Conservation (phyloP, 2,113 vertebrate species). For the Gadus macrocephalus region DNA sequence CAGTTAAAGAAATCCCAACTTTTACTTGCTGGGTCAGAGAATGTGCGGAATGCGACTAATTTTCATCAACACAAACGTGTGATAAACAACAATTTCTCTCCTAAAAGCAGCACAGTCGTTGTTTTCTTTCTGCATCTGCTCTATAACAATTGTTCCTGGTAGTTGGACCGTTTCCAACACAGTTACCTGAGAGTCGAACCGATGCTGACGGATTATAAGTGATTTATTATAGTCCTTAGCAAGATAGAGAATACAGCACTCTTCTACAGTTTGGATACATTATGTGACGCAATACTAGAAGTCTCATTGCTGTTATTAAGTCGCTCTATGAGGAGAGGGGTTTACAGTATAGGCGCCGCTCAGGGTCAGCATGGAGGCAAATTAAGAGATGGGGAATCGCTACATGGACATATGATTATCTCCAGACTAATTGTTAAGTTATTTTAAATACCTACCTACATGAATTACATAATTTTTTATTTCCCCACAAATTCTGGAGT, state of each 20-base stretch:
- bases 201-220: slow-evolving; percentile 43
- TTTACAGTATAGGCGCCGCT: too few relatives aligned
- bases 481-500: too few relatives aligned
- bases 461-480: too few relatives aligned
- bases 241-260: slow-evolving; percentile 37
- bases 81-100: slow-evolving; percentile 23
- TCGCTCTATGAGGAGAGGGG: slow-evolving; percentile 34
- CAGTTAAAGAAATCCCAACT: slow-evolving; percentile 20
- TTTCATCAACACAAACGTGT: neutral
- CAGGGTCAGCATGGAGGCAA: too few relatives aligned
- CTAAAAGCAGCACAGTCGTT: slow-evolving; percentile 13
- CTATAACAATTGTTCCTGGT: slow-evolving; percentile 37
- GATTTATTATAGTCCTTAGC: slow-evolving; percentile 56
- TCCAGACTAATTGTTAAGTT: too few relatives aligned
- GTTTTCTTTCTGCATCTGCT: slow-evolving; percentile 28
- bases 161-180: slow-evolving; percentile 34
- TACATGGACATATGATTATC: too few relatives aligned
- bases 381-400: too few relatives aligned
- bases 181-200: slow-evolving; percentile 45
- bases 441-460: too few relatives aligned
- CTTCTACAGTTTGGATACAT: slow-evolving; percentile 30
- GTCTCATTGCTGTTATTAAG: slow-evolving; percentile 56
- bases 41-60: slow-evolving; percentile 4
- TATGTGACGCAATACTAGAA: slow-evolving; percentile 39
- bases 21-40: slow-evolving; percentile 7